These are phyloP conservation scores for Leucoraja ocellata DNA, from an alignment of 2,797 vertebrate genomes.

Conservation along the genomic window DNA sequence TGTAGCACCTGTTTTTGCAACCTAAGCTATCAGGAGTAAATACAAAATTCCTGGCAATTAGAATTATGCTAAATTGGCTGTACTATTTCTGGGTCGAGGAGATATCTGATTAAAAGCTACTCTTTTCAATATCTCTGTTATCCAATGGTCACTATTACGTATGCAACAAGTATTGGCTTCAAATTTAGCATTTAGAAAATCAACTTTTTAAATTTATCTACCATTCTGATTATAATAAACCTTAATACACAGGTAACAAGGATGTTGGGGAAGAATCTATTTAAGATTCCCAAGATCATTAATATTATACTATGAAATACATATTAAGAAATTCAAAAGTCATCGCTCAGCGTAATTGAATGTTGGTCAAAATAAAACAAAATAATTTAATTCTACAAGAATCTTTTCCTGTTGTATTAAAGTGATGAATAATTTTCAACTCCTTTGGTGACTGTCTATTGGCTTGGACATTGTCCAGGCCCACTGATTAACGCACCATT, in stretches of 20 bases:
- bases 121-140: background rate
- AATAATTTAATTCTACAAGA: background rate
- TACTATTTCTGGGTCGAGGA: background rate
- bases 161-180: background rate
- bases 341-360: background rate
- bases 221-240: too few relatives aligned
- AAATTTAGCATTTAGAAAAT: background rate
- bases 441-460: background rate
- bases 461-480: too few relatives aligned
- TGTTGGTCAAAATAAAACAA: background rate
- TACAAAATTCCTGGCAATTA: background rate
- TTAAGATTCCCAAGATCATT: background rate
- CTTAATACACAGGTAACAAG: background rate
- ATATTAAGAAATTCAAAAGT: background rate
- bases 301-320: background rate
- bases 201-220: background rate
- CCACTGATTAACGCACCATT: too few relatives aligned
- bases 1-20: background rate
- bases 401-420: background rate
- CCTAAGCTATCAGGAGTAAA: background rate
- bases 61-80: background rate
- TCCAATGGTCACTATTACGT: background rate
- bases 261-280: background rate
- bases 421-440: background rate
- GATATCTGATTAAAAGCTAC: background rate